phyloP scores from a whole-genome alignment of 2,888 invertebrate species.

The Seladonia tumulorum region DNA sequence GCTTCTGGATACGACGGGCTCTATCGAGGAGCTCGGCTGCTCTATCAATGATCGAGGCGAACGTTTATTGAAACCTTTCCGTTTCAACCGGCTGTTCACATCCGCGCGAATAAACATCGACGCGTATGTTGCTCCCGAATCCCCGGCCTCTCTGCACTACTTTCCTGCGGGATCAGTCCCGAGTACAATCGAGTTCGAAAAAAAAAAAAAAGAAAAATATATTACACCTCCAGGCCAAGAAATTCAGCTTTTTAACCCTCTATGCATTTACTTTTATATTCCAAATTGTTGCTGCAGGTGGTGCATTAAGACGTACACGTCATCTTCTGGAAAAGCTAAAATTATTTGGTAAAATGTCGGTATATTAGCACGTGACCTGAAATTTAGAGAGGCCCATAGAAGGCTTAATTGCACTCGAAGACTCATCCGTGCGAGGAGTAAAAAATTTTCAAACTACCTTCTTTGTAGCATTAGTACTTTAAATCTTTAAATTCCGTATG shows the following conservation, averaged over 20 bases:
- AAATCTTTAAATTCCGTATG: neutral
- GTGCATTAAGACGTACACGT: too few species aligned
- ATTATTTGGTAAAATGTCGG: too few species aligned
- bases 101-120: conserved; percentile 10
- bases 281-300: too few species aligned
- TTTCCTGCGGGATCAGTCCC: neutral
- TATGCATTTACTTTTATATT: too few species aligned
- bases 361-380: too few species aligned
- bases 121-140: neutral
- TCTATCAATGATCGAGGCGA: conserved; percentile 56
- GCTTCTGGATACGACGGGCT: conserved; percentile 48
- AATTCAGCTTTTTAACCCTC: neutral
- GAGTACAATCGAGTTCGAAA: neutral
- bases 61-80: conserved; percentile 44
- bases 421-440: neutral
- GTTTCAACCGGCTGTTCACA: neutral
- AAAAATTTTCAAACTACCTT: neutral
- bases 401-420: too few species aligned
- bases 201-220: neutral
- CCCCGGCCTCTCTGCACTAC: too few species aligned
- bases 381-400: too few species aligned
- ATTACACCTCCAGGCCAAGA: neutral
- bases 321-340: too few species aligned
- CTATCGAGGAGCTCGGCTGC: conserved; percentile 13
- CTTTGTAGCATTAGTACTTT: neutral